These are phyloP conservation scores for Ormyrus nitidulus DNA, from an alignment of 2,888 invertebrate species.

Conservation along the genomic window DNA sequence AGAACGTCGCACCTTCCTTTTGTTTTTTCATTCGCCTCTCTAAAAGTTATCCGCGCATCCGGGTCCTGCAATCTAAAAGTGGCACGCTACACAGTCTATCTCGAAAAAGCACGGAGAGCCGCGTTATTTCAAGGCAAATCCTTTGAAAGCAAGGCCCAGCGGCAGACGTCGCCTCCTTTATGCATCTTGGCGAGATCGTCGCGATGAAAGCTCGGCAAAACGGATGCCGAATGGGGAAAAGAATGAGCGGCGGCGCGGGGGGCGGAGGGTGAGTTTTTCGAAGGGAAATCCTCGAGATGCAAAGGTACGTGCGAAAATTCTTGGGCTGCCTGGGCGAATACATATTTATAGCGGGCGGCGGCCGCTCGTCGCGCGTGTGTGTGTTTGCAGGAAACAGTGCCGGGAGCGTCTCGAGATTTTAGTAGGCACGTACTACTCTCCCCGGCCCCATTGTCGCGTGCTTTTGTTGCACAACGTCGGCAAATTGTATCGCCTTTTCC, in stretches of 20 bases:
- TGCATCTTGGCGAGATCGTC: conserved; percentile 37
- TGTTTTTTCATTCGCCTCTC: no score
- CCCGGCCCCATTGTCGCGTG: conserved; percentile 69
- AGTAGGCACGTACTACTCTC: conserved; percentile 64
- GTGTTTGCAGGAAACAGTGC: no score
- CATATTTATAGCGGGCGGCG: conserved; percentile 31
- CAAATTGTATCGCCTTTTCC: conserved; percentile 70
- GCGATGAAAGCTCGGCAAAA: conserved; percentile 33
- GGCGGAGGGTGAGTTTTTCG: not conserved
- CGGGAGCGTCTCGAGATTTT: conserved; percentile 31
- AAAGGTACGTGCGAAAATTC: conserved; percentile 63
- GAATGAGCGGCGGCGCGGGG: conserved; percentile 54
- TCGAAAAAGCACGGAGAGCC: conserved; percentile 1
- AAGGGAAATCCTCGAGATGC: conserved; percentile 65
- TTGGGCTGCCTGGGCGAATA: conserved; percentile 45
- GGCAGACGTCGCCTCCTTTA: conserved; percentile 30
- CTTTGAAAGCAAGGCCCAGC: conserved; percentile 56
- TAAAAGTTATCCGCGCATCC: no score
- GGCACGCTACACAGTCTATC: not conserved
- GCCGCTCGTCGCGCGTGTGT: no score
- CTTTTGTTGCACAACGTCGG: conserved; percentile 65
- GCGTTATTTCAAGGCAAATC: conserved; percentile 60
- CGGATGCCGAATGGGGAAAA: conserved; percentile 31
- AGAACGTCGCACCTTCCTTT: no score
- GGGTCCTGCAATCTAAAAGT: conserved; percentile 44